These are phyloP conservation scores for Noctilio leporinus DNA, from an alignment of 2,113 vertebrate species.

Conservation along the genomic window DNA sequence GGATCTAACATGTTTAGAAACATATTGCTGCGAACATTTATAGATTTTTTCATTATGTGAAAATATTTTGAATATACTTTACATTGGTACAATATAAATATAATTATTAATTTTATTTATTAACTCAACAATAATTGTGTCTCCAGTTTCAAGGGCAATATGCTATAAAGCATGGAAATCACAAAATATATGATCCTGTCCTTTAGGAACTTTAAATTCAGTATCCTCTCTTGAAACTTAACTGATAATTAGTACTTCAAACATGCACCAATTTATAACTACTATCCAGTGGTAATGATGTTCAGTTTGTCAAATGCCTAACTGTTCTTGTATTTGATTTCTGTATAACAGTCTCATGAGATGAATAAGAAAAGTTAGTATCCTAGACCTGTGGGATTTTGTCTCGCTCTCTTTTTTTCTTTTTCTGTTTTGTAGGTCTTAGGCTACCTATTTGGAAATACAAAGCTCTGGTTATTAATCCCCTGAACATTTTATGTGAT, in stretches of 20 bases:
- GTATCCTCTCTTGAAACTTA: not conserved
- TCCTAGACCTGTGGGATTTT: not conserved
- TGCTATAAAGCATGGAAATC: not conserved
- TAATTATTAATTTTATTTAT: not conserved
- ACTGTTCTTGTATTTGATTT: not conserved
- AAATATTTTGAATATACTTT: constrained; percentile 3
- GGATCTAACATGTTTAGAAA: not conserved
- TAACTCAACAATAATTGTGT: not conserved
- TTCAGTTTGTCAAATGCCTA: not conserved
- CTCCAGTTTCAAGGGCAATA: not conserved
- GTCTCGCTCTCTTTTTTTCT: not conserved
- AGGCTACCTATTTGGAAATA: not conserved
- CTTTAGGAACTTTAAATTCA: constrained; percentile 5
- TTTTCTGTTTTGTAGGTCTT: not conserved
- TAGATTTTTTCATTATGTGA: constrained; percentile 4
- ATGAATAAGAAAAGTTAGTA: not conserved
- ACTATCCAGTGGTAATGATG: not conserved
- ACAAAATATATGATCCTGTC: not conserved
- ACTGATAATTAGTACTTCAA: constrained; percentile 21
- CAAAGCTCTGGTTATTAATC: not conserved
- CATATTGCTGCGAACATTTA: not conserved
- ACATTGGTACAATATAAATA: not conserved
- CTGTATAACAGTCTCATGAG: not conserved
- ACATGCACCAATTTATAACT: not conserved
- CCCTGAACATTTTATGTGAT: not conserved